Evolutionary conservation across 2,888 invertebrate species (phyloP).

Genomic region (Noctua janthina): DNA sequence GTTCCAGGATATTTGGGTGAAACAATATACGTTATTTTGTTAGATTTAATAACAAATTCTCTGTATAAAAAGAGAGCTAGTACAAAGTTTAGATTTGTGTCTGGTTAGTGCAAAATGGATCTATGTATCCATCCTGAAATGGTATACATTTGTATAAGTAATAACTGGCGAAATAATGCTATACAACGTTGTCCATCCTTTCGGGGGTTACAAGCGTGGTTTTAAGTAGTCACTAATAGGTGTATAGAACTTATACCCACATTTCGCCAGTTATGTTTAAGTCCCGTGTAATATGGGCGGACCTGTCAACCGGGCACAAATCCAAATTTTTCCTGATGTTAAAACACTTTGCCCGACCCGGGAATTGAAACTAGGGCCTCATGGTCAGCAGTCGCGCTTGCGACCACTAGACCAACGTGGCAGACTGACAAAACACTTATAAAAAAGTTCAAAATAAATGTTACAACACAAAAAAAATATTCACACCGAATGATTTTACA

Average conservation of each 20-base stretch:
- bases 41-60: not conserved
- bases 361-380: not conserved
- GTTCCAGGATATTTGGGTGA: not conserved
- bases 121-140: not conserved
- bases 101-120: not conserved
- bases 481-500: conserved; percentile 43
- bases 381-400: not conserved
- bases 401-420: not conserved
- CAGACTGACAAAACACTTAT: not conserved
- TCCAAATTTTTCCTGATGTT: not conserved
- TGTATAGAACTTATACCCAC: not conserved
- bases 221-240: not conserved
- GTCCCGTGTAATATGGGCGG: not conserved
- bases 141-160: not conserved
- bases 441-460: conserved; percentile 18
- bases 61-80: not conserved
- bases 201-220: not conserved
- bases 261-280: not conserved
- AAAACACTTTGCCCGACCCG: not conserved
- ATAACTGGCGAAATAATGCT: not conserved
- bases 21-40: not conserved
- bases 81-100: not conserved
- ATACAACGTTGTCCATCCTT: too few relatives aligned
- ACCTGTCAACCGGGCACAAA: not conserved
- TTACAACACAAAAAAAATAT: conserved; percentile 38